phyloP scores from a whole-genome alignment of 2,113 vertebrate species.

The Salvelinus namaycush region DNA sequence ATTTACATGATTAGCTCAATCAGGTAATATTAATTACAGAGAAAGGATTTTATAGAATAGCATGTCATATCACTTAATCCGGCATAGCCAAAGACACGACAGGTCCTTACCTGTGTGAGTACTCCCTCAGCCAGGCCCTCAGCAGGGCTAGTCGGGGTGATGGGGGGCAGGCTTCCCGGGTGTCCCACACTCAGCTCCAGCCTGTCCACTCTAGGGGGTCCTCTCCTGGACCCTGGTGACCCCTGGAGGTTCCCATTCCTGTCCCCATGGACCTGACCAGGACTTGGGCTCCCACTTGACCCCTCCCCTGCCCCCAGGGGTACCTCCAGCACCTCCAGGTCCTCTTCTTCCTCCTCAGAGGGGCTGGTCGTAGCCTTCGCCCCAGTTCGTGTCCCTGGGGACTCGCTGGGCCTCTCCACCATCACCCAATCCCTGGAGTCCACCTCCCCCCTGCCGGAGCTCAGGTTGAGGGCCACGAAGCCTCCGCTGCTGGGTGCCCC shows the following conservation, averaged over 20 bases:
- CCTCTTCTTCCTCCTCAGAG: constrained; percentile 89
- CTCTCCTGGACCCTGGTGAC: constrained; percentile 4
- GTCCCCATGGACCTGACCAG: constrained; percentile 30
- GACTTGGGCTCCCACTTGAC: constrained; percentile 40
- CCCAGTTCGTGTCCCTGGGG: constrained; percentile 64
- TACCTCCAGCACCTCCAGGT: constrained; percentile 85
- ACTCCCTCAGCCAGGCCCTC: constrained; percentile 93
- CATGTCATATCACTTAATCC: too few relatives aligned
- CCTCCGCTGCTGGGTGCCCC: constrained; percentile 81
- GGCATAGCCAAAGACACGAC: too few relatives aligned
- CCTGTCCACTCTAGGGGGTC: constrained; percentile 73
- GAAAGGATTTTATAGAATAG: too few relatives aligned
- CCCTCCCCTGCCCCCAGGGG: constrained; percentile 76
- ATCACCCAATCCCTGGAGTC: constrained; percentile 97
- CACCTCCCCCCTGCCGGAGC: constrained; percentile 88
- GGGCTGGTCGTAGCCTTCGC: constrained; percentile 85
- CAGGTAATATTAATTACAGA: too few relatives aligned
- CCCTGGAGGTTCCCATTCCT: constrained; percentile 59
- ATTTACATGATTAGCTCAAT: too few relatives aligned
- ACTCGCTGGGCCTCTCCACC: constrained; percentile 84
- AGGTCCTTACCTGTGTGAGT: constrained; percentile 85
- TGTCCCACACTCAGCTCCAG: constrained; percentile 82
- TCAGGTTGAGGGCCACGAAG: constrained; percentile 93
- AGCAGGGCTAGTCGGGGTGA: constrained; percentile 88
- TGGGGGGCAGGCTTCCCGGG: constrained; percentile 75